These are phyloP conservation scores for Ophthalmolycus amberensis DNA, from an alignment of 2,113 vertebrate species.

Conservation along the genomic window DNA sequence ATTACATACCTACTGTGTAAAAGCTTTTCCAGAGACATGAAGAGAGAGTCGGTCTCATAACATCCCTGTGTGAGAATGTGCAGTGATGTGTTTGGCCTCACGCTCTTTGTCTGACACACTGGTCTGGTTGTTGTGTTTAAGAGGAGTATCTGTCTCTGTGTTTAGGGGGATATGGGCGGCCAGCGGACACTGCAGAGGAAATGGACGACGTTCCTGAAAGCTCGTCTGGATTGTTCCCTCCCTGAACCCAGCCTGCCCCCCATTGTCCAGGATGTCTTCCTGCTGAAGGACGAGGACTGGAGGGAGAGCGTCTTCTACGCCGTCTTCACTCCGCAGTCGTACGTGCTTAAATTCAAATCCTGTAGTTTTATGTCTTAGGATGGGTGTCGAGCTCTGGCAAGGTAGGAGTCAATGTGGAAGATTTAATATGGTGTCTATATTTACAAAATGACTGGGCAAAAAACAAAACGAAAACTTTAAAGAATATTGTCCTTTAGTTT, in stretches of 20 bases:
- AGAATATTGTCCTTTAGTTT: neutral
- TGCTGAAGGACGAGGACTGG: constrained; percentile 80
- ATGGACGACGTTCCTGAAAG: constrained; percentile 86
- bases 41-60: neutral
- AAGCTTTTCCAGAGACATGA: neutral
- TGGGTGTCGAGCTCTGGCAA: neutral
- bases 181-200: constrained; percentile 83
- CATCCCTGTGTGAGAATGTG: neutral
- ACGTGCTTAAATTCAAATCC: constrained; percentile 53
- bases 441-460: neutral
- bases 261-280: constrained; percentile 85
- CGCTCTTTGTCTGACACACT: neutral
- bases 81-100: neutral
- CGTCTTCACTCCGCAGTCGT: constrained; percentile 84
- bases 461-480: neutral
- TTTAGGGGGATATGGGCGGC: constrained; percentile 85
- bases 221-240: constrained; percentile 82
- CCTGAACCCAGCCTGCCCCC: constrained; percentile 82
- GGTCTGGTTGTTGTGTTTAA: constrained; percentile 14
- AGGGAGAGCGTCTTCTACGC: constrained; percentile 83
- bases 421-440: neutral
- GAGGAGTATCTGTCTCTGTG: constrained; percentile 23
- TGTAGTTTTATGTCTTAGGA: neutral
- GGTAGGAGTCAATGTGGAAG: neutral
- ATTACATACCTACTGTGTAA: neutral